These are phyloP conservation scores for Hydrophis major DNA, from an alignment of 2,797 vertebrate genomes.

Conservation along the genomic window DNA sequence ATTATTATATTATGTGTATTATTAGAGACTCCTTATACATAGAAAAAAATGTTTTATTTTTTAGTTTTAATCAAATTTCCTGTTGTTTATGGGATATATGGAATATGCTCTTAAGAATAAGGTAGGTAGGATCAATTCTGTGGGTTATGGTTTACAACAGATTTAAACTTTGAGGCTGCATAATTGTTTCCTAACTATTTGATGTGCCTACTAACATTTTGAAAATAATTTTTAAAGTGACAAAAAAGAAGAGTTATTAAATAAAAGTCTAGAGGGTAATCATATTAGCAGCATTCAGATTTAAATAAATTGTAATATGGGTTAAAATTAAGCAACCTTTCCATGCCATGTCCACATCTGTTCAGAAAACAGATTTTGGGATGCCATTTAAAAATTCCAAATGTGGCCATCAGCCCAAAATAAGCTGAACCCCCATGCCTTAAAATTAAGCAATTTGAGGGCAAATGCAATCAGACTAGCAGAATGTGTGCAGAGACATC, in stretches of 20 bases:
- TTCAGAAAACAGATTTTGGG: not conserved
- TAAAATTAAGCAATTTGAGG: not conserved
- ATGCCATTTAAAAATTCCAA: not conserved
- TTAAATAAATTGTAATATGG: not conserved
- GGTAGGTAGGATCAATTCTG: not conserved
- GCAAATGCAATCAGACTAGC: not conserved
- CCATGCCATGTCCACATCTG: not conserved
- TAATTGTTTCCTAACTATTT: not conserved
- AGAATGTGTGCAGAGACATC: not conserved
- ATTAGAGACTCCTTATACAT: not conserved
- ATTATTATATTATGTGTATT: not conserved
- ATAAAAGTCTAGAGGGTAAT: not conserved
- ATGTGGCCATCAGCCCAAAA: not conserved
- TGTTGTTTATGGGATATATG: not conserved
- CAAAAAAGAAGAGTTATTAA: not conserved
- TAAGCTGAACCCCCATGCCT: not conserved
- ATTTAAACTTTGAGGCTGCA: not conserved
- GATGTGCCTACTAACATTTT: not conserved
- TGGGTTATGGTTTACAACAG: not conserved
- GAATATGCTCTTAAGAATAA: too few species aligned
- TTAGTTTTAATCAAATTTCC: not conserved
- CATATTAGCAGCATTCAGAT: not conserved
- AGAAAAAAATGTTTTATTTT: not conserved
- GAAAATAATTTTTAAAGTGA: not conserved
- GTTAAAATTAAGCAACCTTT: not conserved